Evolutionary conservation across 2,113 vertebrate species (phyloP).

Genomic region (Ginglymostoma cirratum): DNA sequence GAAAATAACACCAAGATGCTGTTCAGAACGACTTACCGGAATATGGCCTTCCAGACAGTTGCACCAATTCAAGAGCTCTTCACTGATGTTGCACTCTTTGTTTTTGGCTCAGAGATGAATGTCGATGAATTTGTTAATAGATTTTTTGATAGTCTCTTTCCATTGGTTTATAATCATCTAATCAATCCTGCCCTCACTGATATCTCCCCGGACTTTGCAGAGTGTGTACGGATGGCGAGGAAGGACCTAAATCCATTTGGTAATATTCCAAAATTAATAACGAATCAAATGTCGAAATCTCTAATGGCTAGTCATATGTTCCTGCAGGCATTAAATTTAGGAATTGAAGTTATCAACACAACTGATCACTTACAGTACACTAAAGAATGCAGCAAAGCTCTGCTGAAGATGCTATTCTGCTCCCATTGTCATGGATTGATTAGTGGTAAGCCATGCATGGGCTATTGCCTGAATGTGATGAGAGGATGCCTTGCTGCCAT

Average conservation of each 20-base stretch:
- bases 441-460: conserved; percentile 71
- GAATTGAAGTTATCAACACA: conserved; percentile 82
- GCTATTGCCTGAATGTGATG: conserved; percentile 78
- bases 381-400: conserved; percentile 67
- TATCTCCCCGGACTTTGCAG: conserved; percentile 55
- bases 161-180: conserved; percentile 66
- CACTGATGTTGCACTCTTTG: conserved; percentile 69
- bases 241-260: conserved; percentile 63
- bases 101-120: conserved; percentile 69
- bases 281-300: conserved; percentile 58
- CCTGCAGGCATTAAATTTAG: conserved; percentile 76
- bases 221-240: conserved; percentile 61
- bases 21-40: conserved; percentile 60
- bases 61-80: conserved; percentile 65
- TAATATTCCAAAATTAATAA: conserved; percentile 50
- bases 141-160: conserved; percentile 78
- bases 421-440: conserved; percentile 72
- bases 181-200: conserved; percentile 57
- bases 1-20: conserved; percentile 68
- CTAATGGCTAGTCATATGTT: conserved; percentile 63
- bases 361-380: conserved; percentile 74
- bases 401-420: conserved; percentile 78
- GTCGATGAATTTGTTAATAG: conserved; percentile 66
- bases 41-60: conserved; percentile 58
- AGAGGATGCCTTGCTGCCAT: conserved; percentile 73